A percentile compares a stretch with the other conserved stretches of the same genome.
Conservation (phyloP, 2,888 invertebrate species). For the Bugulina stolonifera region DNA sequence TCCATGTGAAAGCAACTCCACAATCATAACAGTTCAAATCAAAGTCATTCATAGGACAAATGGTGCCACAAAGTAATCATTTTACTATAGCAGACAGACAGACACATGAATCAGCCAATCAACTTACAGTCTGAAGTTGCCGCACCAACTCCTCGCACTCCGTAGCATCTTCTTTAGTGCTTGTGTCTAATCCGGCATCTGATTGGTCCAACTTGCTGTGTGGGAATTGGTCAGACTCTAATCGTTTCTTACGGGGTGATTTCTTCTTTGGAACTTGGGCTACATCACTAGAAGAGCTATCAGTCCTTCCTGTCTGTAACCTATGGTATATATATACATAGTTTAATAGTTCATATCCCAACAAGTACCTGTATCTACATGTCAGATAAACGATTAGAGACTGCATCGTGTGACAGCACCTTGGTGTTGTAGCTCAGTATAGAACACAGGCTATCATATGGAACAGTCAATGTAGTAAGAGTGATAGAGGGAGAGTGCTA, state of each 20-base stretch:
- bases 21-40: no score
- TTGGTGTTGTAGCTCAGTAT: no score
- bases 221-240: background rate
- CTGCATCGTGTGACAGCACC: no score
- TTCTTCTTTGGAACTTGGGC: background rate
- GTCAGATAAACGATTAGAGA: background rate
- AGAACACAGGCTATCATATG: no score
- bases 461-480: no score
- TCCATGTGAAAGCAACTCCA: no score
- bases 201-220: background rate
- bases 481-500: no score
- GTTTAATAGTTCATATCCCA: background rate
- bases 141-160: slow-evolving; percentile 8
- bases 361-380: background rate
- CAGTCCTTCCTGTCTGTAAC: background rate
- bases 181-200: background rate
- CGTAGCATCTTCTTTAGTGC: background rate
- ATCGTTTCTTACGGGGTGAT: background rate
- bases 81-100: background rate
- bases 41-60: no score
- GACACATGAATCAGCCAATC: background rate
- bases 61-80: background rate
- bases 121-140: slow-evolving; percentile 16
- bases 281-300: slow-evolving; percentile 18
- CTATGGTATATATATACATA: background rate